These are phyloP conservation scores for Apis mellifera DNA, from an alignment of 1,140 invertebrate genomes.

Conservation along the genomic window DNA sequence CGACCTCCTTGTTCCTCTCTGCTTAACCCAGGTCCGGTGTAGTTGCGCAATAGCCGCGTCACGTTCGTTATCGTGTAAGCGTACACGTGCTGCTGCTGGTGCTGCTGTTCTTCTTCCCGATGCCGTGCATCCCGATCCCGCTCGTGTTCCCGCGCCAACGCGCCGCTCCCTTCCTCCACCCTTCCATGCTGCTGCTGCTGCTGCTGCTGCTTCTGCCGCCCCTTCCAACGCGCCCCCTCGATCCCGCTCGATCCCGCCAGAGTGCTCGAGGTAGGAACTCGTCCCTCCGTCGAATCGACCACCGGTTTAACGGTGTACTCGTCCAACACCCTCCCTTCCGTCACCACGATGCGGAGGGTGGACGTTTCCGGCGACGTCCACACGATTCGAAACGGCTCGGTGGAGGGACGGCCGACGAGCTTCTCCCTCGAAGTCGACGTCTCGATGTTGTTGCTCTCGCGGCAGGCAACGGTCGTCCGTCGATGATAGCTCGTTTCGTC, in stretches of 20 bases:
- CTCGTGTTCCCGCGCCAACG: neutral
- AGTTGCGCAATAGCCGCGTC: conserved; percentile 79
- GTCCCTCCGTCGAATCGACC: conserved; percentile 48
- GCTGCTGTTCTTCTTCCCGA: conserved; percentile 37
- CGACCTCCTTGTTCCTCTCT: conserved; percentile 51
- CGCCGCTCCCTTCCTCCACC: neutral
- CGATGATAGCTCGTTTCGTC: neutral
- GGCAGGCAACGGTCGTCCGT: neutral
- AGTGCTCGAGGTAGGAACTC: conserved; percentile 21
- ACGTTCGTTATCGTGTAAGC: conserved; percentile 79
- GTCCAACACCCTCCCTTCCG: conserved; percentile 32
- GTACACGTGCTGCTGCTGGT: conserved; percentile 73
- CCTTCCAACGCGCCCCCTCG: neutral
- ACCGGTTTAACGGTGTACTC: conserved; percentile 57
- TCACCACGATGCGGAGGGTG: conserved; percentile 47
- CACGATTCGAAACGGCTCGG: conserved; percentile 24
- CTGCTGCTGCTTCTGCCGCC: conserved; percentile 4
- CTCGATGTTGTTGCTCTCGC: conserved; percentile 47
- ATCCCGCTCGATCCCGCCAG: conserved; percentile 9
- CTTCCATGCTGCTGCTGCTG: neutral
- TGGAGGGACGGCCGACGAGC: neutral
- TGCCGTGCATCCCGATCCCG: neutral
- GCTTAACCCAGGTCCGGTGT: conserved; percentile 77
- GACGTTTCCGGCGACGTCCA: conserved; percentile 30
- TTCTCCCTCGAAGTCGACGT: conserved; percentile 29